phyloP scores from a whole-genome alignment of 2,113 vertebrate species.

The Hippocampus mohnikei region DNA sequence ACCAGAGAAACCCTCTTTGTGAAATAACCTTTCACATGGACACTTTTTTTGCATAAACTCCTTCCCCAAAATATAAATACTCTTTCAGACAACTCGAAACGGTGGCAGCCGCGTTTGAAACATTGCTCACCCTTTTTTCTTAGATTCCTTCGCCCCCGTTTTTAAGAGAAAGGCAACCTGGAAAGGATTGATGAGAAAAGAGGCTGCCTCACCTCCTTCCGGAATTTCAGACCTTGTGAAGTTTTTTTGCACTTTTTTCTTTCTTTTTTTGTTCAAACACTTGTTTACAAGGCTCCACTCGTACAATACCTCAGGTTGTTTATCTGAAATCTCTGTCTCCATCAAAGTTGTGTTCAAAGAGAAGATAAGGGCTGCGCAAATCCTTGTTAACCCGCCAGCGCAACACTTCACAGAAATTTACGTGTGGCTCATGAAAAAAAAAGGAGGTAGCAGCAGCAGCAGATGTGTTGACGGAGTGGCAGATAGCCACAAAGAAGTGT shows the following conservation, averaged over 20 bases:
- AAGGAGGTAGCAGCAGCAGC: slow-evolving; percentile 10
- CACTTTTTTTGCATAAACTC: no score
- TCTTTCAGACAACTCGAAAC: not conserved
- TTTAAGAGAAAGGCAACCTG: slow-evolving; percentile 34
- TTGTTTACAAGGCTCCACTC: slow-evolving; percentile 49
- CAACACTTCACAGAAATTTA: slow-evolving; percentile 61
- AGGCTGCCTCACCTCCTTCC: slow-evolving; percentile 35
- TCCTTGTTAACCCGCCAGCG: slow-evolving; percentile 54
- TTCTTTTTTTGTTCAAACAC: slow-evolving; percentile 47
- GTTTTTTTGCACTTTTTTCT: slow-evolving; percentile 17
- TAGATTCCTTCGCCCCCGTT: not conserved
- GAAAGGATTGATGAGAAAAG: slow-evolving; percentile 22
- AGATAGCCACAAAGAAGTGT: slow-evolving; percentile 55
- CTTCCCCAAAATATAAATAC: not conserved
- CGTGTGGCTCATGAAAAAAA: slow-evolving; percentile 29
- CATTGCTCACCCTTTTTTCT: slow-evolving; percentile 41
- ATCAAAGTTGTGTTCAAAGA: slow-evolving; percentile 63
- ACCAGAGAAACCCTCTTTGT: no score
- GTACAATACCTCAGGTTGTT: slow-evolving; percentile 59
- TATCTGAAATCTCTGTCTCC: slow-evolving; percentile 57
- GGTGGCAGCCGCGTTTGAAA: slow-evolving; percentile 37
- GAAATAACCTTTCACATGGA: no score
- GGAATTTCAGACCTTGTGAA: slow-evolving; percentile 42
- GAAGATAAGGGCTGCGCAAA: slow-evolving; percentile 60
- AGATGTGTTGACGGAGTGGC: slow-evolving; percentile 47